phyloP scores from a whole-genome alignment of 1,140 invertebrate species.

The Brachionus manjavacas region DNA sequence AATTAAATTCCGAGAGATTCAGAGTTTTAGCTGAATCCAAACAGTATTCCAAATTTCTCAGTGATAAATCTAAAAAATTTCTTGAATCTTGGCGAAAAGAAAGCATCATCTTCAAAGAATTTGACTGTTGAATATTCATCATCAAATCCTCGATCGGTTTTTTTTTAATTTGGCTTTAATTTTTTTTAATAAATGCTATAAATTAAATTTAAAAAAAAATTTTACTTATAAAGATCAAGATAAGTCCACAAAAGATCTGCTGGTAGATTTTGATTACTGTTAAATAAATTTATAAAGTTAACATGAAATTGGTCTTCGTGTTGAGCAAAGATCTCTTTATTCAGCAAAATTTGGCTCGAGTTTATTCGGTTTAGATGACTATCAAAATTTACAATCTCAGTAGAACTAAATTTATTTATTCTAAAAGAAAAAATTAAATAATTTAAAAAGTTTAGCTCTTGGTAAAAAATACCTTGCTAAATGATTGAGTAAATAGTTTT shows the following conservation, averaged over 20 bases:
- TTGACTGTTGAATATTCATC: background rate
- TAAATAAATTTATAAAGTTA: background rate
- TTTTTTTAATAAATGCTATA: background rate
- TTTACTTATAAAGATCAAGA: constrained; percentile 18
- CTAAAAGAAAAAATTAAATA: background rate
- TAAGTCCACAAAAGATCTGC: background rate
- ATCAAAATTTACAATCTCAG: background rate
- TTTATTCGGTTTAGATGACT: background rate
- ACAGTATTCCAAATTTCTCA: constrained; percentile 23
- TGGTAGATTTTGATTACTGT: background rate
- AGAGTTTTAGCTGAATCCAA: background rate
- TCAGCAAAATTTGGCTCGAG: background rate
- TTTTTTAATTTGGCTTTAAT: background rate
- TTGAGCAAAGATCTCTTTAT: background rate
- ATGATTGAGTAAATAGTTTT: background rate
- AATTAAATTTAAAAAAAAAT: background rate
- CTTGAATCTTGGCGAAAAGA: background rate
- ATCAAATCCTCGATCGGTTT: constrained; percentile 19
- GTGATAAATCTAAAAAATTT: background rate
- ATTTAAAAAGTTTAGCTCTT: background rate
- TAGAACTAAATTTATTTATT: background rate
- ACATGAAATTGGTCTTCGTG: background rate
- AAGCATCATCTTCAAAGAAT: background rate
- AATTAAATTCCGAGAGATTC: background rate
- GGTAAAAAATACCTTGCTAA: background rate